Percentiles rank a stretch among this genome's conserved stretches.
These are phyloP conservation scores for Cherax destructor DNA, from an alignment of 1,140 invertebrate species.

Conservation along the genomic window DNA sequence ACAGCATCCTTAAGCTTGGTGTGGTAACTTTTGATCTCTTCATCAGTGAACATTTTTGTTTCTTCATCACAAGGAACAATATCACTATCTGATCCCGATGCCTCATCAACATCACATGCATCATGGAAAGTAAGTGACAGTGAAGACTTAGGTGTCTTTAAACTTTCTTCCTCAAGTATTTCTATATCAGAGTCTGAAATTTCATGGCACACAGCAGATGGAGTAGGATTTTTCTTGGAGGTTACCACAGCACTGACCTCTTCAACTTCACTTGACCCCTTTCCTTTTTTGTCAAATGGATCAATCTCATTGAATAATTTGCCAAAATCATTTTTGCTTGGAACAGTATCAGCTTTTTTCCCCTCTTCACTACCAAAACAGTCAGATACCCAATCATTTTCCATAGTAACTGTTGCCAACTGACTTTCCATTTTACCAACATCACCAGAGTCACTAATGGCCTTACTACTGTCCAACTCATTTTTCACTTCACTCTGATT, in stretches of 20 bases:
- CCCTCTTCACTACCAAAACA: not conserved
- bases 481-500: not conserved
- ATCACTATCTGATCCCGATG: constrained; percentile 8
- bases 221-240: not conserved
- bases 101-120: constrained; percentile 31
- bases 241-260: not conserved
- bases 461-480: not conserved
- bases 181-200: constrained; percentile 34
- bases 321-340: not conserved
- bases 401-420: not conserved
- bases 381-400: not conserved
- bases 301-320: too few species aligned
- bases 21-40: constrained; percentile 38
- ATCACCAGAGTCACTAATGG: not conserved
- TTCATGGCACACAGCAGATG: not conserved
- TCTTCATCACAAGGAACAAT: constrained; percentile 51
- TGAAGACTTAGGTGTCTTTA: not conserved
- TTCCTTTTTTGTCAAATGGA: too few species aligned
- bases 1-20: not conserved
- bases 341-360: not conserved
- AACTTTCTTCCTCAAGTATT: not conserved
- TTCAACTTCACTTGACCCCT: not conserved
- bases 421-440: not conserved
- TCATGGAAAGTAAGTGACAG: not conserved
- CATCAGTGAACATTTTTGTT: constrained; percentile 47